Evolutionary conservation across 1,140 invertebrate genomes (phyloP), one percentile per base, ranked within the genome.

Genomic region (Apis laboriosa): DNA sequence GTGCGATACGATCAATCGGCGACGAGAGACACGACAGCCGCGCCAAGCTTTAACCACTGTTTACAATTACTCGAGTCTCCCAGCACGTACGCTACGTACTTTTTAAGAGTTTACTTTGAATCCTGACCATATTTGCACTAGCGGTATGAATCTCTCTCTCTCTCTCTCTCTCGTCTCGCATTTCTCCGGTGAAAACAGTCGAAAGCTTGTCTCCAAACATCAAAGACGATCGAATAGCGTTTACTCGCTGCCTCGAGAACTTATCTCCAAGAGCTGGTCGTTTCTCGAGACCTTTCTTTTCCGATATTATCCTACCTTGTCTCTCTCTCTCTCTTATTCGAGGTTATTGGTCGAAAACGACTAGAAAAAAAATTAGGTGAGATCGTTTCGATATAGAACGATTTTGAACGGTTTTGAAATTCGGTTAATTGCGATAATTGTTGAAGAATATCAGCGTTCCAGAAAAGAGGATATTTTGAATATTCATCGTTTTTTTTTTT

Each of bases 31-130:
- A 70, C 43, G 24, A 53, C 21, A 21, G 0, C 11, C 24, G 53
- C 61, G 49, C 71, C 77, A 80, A 64, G 64, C 28, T 64, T 64
- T 19, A 34, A 55, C 55, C 73, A 63, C 53, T 88, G 86, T 88
- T 88, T 88, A 83, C 87, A 67, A 88, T 88, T 85, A 88, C 86
- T 88, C 80, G 83, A 71, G 68, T 80, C 64, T 77, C 86, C 83
- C 68, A 78, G 83, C 86, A 85, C 87, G 84, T 88, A 88, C 83
- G 58, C 68, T n/a, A 28, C 71, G 61, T 87, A 21, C 49, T n/a
- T 66, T 66, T 73, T n/a, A 67, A 77, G 34, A 84, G 84, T 85
- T 85, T 87, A 63, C 87, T 28, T 51, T 79, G 75, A 53, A 87
- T 74, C 60, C 64, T 82, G 72, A 17, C 70, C 56, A n/a, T 82